Percentiles rank a stretch among this genome's conserved stretches.
Conservation (phyloP, 2,888 invertebrate genomes). For the Clostera curtula region DNA sequence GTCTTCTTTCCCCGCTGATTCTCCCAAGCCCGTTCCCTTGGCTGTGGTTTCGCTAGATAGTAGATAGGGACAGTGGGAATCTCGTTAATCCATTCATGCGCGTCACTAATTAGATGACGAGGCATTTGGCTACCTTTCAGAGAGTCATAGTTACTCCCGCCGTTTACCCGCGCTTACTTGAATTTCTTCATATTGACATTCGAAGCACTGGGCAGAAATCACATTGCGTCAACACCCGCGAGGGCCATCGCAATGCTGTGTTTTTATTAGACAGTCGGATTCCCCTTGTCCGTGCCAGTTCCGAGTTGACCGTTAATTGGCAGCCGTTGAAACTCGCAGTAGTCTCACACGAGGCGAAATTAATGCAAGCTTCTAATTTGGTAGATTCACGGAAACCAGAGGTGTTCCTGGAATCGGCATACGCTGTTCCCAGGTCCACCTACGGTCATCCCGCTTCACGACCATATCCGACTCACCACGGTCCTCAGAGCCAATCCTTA, state of each 20-base stretch:
- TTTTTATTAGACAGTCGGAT: conserved; percentile 82
- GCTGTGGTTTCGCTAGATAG: too few relatives aligned
- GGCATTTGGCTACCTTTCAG: too few relatives aligned
- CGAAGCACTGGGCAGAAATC: conserved; percentile 80
- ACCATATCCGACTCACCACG: conserved; percentile 76
- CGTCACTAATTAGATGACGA: too few relatives aligned
- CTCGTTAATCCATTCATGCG: too few relatives aligned
- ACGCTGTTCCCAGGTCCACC: background rate
- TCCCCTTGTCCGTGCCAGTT: conserved; percentile 79
- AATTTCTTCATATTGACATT: conserved; percentile 81
- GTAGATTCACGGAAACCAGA: background rate
- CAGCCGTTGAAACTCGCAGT: conserved; percentile 23
- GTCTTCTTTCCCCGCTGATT: too few relatives aligned
- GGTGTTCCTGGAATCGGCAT: background rate
- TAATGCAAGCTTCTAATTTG: conserved; percentile 12
- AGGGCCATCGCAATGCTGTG: conserved; percentile 81
- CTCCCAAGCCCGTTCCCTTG: too few relatives aligned
- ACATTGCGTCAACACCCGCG: conserved; percentile 77
- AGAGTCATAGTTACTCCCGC: too few relatives aligned
- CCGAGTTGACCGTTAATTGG: conserved; percentile 71
- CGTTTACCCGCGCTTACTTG: conserved; percentile 77
- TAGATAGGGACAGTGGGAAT: too few relatives aligned
- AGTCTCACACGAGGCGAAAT: conserved; percentile 30
- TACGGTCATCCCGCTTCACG: conserved; percentile 23
- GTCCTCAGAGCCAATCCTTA: conserved; percentile 84